Evolutionary conservation across 2,113 vertebrate species (phyloP), one percentile per base, ranked within the genome.

Genomic region (Pristiophorus japonicus): DNA sequence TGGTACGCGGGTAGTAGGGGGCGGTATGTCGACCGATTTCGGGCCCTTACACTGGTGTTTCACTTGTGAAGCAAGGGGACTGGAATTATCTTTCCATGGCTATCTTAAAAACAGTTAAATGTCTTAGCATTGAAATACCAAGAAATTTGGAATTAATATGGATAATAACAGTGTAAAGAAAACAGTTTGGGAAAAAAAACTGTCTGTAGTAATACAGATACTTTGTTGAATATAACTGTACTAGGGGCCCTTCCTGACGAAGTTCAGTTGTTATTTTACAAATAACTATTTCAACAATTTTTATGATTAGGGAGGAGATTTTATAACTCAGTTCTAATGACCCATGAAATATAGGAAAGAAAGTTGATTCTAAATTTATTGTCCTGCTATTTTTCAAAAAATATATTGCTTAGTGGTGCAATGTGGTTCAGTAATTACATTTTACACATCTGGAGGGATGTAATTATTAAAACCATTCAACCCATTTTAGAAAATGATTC

Each of bases 391-490:
- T 20, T 63, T 92, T 63, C n/a, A 59, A 92, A 65, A 92, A 63
- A 65, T 22, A 34, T 63, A 63, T 45, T 92, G 59, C 59, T 63
- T 65, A 4, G 20, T 42, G 88, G 55, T 91, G 55, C 24, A 59
- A 34, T 63, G n/a, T n/a, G 88, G 88, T 92, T 65, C 59, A 65
- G n/a, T 65, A 92, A 92, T 92, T 59, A n/a, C 34, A 63, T 81
- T 81, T 81, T 81, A 45, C 78, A 81, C 38, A 42, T 81, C 78
- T 81, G 78, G 38, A 45, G 3, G 38, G 78, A 81, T 14, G 78
- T 81, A 45, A 45, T 92, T 63, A 63, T 92, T 92, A 92, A 20
- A 92, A 92, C n/a, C 59, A 92, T 6, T 63, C n/a, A 63, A 92
- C n/a, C 34, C 6, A 65, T 92, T 92, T 92, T 63, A n/a, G n/a